These are phyloP conservation scores for Heliconius melpomene DNA, from an alignment of 1,140 invertebrate genomes.

Conservation along the genomic window DNA sequence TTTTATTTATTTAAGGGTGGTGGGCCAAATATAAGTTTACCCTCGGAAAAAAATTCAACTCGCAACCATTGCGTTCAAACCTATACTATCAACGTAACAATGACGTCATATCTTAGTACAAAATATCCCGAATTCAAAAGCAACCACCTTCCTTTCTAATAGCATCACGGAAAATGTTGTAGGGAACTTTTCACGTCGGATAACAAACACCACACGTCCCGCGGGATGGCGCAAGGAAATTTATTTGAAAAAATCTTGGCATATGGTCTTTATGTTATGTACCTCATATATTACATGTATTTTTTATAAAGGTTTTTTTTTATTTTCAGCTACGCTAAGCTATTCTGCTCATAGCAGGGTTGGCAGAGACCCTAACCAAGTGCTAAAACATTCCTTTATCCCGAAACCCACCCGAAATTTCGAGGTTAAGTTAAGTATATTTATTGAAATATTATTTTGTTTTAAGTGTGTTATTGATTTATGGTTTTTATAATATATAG, in stretches of 20 bases:
- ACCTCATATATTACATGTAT: conserved; percentile 3
- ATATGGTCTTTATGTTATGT: not conserved
- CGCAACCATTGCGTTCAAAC: not conserved
- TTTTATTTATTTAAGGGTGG: too few relatives aligned
- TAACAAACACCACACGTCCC: conserved; percentile 7
- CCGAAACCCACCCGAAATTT: too few relatives aligned
- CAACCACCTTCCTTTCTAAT: not conserved
- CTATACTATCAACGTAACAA: not conserved
- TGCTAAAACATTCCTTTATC: too few relatives aligned
- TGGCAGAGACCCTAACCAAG: too few relatives aligned
- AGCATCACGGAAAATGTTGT: not conserved
- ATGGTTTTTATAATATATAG: too few relatives aligned
- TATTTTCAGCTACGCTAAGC: too few relatives aligned
- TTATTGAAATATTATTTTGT: too few relatives aligned
- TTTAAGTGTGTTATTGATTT: too few relatives aligned
- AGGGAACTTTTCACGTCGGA: not conserved
- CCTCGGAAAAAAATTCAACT: not conserved
- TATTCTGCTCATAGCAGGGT: too few relatives aligned
- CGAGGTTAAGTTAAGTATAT: too few relatives aligned
- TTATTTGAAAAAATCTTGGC: conserved; percentile 11
- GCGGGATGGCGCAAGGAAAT: not conserved
- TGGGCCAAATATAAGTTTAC: too few relatives aligned
- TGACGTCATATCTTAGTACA: not conserved
- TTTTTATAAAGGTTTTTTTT: not conserved
- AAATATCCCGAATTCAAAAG: not conserved